These are phyloP conservation scores for Entelurus aequoreus DNA, from an alignment of 2,113 vertebrate species.

Conservation along the genomic window DNA sequence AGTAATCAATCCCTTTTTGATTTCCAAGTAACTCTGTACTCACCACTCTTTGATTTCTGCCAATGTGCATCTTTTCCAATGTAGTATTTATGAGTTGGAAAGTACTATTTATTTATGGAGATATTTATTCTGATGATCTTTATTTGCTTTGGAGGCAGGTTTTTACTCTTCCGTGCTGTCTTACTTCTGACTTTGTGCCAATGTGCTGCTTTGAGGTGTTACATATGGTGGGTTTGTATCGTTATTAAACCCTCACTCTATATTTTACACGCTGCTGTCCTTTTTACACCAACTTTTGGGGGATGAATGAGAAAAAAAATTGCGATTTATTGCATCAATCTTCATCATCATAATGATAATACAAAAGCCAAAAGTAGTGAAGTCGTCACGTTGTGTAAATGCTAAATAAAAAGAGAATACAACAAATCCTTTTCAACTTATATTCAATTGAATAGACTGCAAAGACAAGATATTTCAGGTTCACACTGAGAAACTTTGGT, in stretches of 20 bases:
- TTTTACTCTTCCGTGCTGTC: constrained; percentile 78
- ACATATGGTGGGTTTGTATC: constrained; percentile 81
- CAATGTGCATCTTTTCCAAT: constrained; percentile 76
- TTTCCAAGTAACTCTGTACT: constrained; percentile 75
- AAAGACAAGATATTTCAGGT: too few relatives aligned
- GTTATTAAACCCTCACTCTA: constrained; percentile 81
- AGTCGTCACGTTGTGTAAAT: too few relatives aligned
- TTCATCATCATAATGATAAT: too few relatives aligned
- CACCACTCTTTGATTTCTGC: constrained; percentile 74
- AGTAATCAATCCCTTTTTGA: constrained; percentile 74
- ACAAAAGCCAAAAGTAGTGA: too few relatives aligned
- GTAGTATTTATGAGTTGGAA: constrained; percentile 75
- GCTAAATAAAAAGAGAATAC: too few relatives aligned
- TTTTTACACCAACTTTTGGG: too few relatives aligned
- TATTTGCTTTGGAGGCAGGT: constrained; percentile 68
- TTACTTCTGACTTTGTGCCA: constrained; percentile 79
- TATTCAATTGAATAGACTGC: too few relatives aligned
- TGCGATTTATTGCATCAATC: neutral
- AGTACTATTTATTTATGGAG: constrained; percentile 79
- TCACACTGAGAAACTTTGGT: too few relatives aligned
- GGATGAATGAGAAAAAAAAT: neutral
- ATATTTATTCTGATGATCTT: constrained; percentile 74
- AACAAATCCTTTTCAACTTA: too few relatives aligned
- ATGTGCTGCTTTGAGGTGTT: constrained; percentile 81
- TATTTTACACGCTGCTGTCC: constrained; percentile 62